A percentile compares a stretch with the other conserved stretches of the same genome.
Evolutionary conservation across 1,140 invertebrate species (phyloP).

Genomic region (Acromyrmex heyeri): DNA sequence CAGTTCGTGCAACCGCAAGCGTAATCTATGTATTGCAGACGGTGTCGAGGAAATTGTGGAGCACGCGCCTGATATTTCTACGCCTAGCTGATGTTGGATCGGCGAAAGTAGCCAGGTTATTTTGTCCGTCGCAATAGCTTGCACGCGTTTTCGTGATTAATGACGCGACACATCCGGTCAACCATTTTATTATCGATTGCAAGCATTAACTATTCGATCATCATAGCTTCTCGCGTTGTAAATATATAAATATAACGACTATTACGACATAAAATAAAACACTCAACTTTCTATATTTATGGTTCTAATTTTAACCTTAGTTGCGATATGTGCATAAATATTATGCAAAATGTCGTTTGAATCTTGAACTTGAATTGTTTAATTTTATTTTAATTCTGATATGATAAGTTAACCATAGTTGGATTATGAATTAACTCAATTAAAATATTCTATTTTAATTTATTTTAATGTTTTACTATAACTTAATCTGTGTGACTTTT

Average conservation of each 20-base stretch:
- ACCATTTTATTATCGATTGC: neutral
- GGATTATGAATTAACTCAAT: neutral
- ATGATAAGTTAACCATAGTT: neutral
- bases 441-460: slow-evolving; percentile 2
- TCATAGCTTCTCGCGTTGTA: neutral
- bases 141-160: slow-evolving; percentile 28
- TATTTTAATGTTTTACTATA: neutral
- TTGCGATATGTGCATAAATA: neutral
- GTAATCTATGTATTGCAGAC: slow-evolving; percentile 52
- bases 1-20: slow-evolving; percentile 69
- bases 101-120: slow-evolving; percentile 33
- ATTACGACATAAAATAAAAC: neutral
- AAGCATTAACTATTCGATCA: neutral
- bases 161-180: neutral
- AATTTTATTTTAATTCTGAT: neutral
- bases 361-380: neutral
- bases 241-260: slow-evolving; percentile 16
- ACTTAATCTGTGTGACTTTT: neutral
- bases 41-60: slow-evolving; percentile 49
- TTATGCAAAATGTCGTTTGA: neutral
- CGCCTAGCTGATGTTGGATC: neutral
- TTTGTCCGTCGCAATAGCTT: neutral
- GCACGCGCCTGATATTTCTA: slow-evolving; percentile 41
- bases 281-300: neutral
- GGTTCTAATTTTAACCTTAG: neutral